Conservation (phyloP, 2,797 vertebrate genomes). For the Oreochromis grahami region DNA sequence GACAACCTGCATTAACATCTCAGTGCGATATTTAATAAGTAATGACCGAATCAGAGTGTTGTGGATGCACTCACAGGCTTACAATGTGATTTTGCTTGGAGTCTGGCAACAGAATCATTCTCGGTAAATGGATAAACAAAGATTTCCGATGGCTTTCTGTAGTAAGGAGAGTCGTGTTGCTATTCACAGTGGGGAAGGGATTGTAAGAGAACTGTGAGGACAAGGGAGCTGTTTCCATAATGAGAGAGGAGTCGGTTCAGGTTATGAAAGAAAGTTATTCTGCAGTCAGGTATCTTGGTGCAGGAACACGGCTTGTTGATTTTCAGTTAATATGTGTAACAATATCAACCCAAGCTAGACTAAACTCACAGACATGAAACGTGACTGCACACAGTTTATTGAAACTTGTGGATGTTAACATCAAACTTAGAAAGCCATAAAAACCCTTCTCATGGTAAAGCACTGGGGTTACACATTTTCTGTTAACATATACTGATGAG, state of each 20-base stretch:
- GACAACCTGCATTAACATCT: background rate
- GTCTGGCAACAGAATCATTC: conserved; percentile 6
- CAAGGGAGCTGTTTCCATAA: background rate
- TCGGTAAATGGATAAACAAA: conserved; percentile 27
- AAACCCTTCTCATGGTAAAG: background rate
- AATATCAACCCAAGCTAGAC: background rate
- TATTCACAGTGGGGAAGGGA: conserved; percentile 20
- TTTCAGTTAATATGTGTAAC: background rate
- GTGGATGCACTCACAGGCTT: background rate
- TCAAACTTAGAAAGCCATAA: background rate
- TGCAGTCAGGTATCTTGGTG: background rate
- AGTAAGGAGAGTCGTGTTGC: conserved; percentile 16
- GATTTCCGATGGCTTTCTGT: conserved; percentile 11
- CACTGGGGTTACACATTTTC: background rate
- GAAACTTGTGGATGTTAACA: background rate
- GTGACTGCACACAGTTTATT: background rate
- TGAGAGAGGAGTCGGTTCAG: background rate
- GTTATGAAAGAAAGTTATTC: background rate
- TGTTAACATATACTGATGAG: background rate
- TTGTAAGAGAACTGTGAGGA: background rate
- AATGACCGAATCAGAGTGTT: background rate
- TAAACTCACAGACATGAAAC: no score
- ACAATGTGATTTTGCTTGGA: background rate
- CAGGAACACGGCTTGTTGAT: background rate
- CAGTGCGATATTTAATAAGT: background rate